phyloP scores from a whole-genome alignment of 2,113 vertebrate species.

The Gymnarchus niloticus region DNA sequence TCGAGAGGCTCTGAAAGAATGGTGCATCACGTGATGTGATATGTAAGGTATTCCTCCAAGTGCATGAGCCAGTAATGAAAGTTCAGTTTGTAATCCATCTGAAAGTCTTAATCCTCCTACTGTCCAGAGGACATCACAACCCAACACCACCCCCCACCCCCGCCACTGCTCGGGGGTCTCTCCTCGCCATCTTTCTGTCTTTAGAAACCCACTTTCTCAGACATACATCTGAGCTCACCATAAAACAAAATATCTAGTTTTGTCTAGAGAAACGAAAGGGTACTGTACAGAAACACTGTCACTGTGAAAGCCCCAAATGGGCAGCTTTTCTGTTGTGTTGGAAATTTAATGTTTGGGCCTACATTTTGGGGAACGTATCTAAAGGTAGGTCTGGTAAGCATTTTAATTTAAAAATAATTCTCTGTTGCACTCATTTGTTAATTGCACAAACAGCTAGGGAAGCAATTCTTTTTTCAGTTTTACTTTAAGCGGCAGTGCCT shows the following conservation, averaged over 20 bases:
- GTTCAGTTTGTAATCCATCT: not conserved
- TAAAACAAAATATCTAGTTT: not conserved
- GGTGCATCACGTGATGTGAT: not conserved
- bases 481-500: not conserved
- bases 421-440: not conserved
- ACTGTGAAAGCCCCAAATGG: not conserved
- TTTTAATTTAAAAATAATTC: not conserved
- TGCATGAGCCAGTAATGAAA: not conserved
- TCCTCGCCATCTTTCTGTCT: not conserved
- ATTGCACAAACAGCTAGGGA: not conserved
- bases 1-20: too few species aligned
- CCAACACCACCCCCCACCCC: not conserved
- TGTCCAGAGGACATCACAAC: not conserved
- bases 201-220: not conserved
- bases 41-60: not conserved
- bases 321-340: not conserved
- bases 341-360: not conserved
- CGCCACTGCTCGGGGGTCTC: not conserved
- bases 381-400: not conserved
- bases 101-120: not conserved
- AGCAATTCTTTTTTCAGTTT: not conserved
- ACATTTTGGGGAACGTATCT: not conserved
- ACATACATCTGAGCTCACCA: not conserved
- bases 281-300: not conserved
- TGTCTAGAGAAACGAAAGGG: not conserved